These are phyloP conservation scores for Fopius arisanus DNA, from an alignment of 1,140 invertebrate genomes.

Conservation along the genomic window DNA sequence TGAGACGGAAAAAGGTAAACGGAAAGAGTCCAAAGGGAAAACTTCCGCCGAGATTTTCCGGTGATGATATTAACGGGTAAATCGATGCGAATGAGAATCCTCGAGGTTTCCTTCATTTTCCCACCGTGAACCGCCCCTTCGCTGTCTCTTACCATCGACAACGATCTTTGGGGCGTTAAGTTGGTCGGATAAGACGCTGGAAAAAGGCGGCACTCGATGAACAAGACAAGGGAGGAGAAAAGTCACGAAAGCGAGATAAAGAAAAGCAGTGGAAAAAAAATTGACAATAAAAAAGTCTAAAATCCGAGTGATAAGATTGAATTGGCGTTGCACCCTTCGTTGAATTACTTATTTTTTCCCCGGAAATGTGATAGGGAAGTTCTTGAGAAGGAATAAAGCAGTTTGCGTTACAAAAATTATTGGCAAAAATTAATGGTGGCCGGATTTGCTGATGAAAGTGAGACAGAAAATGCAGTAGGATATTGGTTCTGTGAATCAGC, in stretches of 20 bases:
- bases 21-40: not conserved
- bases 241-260: not conserved
- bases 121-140: not conserved
- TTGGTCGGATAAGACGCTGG: not conserved
- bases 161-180: slow-evolving; percentile 18
- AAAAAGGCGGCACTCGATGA: not conserved
- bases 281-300: not conserved
- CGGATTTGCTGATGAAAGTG: not conserved
- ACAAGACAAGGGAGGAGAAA: slow-evolving; percentile 16
- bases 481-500: not conserved
- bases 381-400: not conserved
- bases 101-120: not conserved
- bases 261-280: not conserved
- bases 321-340: not conserved
- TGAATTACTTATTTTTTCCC: not conserved
- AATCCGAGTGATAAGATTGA: not conserved
- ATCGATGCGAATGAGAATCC: not conserved
- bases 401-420: not conserved
- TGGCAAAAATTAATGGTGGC: not conserved
- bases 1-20: not conserved
- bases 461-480: not conserved
- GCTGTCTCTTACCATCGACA: slow-evolving; percentile 12
- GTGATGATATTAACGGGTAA: not conserved
- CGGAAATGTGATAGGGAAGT: not conserved
- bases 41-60: not conserved